Evolutionary conservation across 2,888 invertebrate genomes (phyloP).

Genomic region (Drosophila heteroneura): DNA sequence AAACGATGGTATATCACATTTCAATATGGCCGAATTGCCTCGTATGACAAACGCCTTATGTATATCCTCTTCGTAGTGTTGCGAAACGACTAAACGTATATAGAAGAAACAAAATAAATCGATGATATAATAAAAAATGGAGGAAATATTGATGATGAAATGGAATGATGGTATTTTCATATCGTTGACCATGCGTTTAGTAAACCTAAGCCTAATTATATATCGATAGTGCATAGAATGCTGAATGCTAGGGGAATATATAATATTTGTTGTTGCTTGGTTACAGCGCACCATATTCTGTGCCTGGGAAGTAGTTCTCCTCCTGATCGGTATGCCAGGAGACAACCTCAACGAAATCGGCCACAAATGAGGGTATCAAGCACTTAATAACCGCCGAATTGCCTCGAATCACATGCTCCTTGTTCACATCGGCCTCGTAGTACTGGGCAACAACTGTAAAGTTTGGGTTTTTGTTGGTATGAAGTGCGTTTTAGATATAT

Average conservation of each 20-base stretch:
- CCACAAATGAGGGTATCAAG: slow-evolving; percentile 96
- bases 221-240: slow-evolving; percentile 14
- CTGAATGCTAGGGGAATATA: slow-evolving; percentile 10
- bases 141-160: slow-evolving; percentile 15
- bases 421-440: slow-evolving; percentile 96
- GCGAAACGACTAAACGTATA: slow-evolving; percentile 91
- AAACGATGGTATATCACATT: slow-evolving; percentile 96
- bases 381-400: slow-evolving; percentile 95
- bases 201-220: slow-evolving; percentile 52
- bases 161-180: slow-evolving; percentile 18
- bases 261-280: slow-evolving; percentile 7
- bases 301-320: slow-evolving; percentile 84
- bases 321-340: slow-evolving; percentile 92
- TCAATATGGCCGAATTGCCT: slow-evolving; percentile 94
- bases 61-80: slow-evolving; percentile 95
- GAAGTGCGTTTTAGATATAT: slow-evolving; percentile 19
- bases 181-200: slow-evolving; percentile 68
- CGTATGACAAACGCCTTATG: slow-evolving; percentile 96
- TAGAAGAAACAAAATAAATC: slow-evolving; percentile 38
- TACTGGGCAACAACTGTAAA: slow-evolving; percentile 93
- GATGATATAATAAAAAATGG: slow-evolving; percentile 33
- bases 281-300: slow-evolving; percentile 84
- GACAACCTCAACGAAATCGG: slow-evolving; percentile 95
- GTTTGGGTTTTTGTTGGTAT: slow-evolving; percentile 12
- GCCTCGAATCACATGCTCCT: slow-evolving; percentile 95